phyloP scores from a whole-genome alignment of 2,888 invertebrate species.

The Dryobotodes eremita region DNA sequence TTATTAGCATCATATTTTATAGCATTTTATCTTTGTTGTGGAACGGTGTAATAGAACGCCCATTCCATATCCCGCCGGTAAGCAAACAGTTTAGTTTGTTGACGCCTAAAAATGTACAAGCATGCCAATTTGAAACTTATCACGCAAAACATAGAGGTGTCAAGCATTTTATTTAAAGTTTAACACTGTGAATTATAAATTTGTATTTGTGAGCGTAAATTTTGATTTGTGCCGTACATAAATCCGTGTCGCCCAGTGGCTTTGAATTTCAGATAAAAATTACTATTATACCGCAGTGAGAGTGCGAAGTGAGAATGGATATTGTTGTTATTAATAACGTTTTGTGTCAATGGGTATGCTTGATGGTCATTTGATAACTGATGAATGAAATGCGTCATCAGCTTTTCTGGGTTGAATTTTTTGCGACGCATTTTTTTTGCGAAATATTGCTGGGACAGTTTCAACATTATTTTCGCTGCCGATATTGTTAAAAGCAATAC shows the following conservation, averaged over 20 bases:
- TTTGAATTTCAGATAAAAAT: slow-evolving; percentile 68
- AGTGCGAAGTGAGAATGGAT: slow-evolving; percentile 50
- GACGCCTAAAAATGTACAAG: slow-evolving; percentile 63
- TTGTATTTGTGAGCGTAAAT: slow-evolving; percentile 69
- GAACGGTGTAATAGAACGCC: slow-evolving; percentile 65
- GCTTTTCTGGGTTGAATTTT: background rate
- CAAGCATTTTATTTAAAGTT: slow-evolving; percentile 46
- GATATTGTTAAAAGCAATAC: background rate
- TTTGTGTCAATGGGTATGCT: slow-evolving; percentile 26
- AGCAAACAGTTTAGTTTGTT: slow-evolving; percentile 72
- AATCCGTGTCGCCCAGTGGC: slow-evolving; percentile 68
- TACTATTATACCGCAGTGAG: slow-evolving; percentile 51
- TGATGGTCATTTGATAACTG: slow-evolving; percentile 6
- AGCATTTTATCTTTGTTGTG: slow-evolving; percentile 27
- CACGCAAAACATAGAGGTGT: slow-evolving; percentile 17
- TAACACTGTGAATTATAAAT: slow-evolving; percentile 55
- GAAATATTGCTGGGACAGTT: too few relatives aligned
- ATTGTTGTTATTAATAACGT: slow-evolving; percentile 56
- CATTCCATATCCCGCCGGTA: slow-evolving; percentile 69
- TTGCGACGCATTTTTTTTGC: background rate
- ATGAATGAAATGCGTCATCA: slow-evolving; percentile 20
- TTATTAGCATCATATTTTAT: too few relatives aligned
- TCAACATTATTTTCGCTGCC: background rate
- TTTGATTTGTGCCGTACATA: slow-evolving; percentile 74
- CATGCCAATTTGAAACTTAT: slow-evolving; percentile 57